Evolutionary conservation across 2,888 invertebrate species (phyloP), one percentile per base, ranked within the genome.

Genomic region (Choreutis nemorana): DNA sequence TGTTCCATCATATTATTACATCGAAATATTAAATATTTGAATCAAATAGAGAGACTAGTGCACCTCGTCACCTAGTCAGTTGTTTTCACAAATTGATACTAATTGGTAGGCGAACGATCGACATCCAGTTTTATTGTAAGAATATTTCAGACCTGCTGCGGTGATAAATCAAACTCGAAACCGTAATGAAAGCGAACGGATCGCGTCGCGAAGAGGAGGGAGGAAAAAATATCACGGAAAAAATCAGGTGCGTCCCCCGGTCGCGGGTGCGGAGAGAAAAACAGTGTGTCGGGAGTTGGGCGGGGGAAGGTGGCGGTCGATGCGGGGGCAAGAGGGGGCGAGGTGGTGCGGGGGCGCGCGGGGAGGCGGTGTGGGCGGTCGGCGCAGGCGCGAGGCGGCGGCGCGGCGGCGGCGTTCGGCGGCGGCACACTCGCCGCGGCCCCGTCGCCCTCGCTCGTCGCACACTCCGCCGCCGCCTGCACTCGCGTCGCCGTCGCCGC

Each of bases 171-270:
- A 77, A 78, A 78, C 78, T 77, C 70, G 73, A 77, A 72, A 75
- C 75, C 78, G 73, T 77, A 78, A 78, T 78, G 77, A 78, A 78
- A 78, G 77, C 77, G 77, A 78, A 75, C 77, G 77, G 77, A 77
- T 77, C 75, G 75, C 75, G 75, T 73, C 73, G 77, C 72, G 72
- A 71, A 70, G 71, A 70, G 70, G 65, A 67, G 63, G 71, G 72
- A 71, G 77, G 73, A 73, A 75, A 75, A 78, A 78, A 75, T 77
- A 77, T 77, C 77, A 75, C 75, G 75, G 77, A 75, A 78, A 78
- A 77, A 78, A 78, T 77, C 77, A 77, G 77, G 77, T 78, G 77
- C 75, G 72, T 72, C 75, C 72, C 73, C 73, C 71, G 70, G 64
- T 67, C 70, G 73, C 65, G 65, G 61, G 62, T 60, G 56, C 64